Conservation (phyloP, 2,113 vertebrate species). For the Rhinolophus sinicus region DNA sequence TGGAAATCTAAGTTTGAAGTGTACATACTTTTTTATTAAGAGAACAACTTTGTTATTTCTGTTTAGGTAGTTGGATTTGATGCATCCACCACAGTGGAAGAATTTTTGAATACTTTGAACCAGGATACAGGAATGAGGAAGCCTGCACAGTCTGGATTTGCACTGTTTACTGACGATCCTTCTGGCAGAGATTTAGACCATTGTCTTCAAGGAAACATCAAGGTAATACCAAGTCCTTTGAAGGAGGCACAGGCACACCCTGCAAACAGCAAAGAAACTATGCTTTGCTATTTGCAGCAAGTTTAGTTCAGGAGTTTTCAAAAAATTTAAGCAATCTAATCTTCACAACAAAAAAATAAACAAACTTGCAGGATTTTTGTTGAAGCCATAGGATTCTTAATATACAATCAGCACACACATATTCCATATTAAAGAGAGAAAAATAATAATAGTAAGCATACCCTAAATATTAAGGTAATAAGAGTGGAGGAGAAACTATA, state of each 20-base stretch:
- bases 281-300: not conserved
- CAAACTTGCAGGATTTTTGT: not conserved
- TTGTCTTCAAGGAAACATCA: constrained; percentile 94
- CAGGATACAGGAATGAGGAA: constrained; percentile 96
- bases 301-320: not conserved
- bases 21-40: not conserved
- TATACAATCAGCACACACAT: not conserved
- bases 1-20: not conserved
- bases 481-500: not conserved
- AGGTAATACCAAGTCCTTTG: constrained; percentile 86
- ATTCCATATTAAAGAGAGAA: not conserved
- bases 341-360: not conserved
- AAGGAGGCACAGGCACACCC: not conserved
- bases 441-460: not conserved
- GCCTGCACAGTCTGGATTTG: constrained; percentile 93
- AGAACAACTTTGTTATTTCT: constrained; percentile 6
- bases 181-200: constrained; percentile 94
- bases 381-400: constrained; percentile 1
- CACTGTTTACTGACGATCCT: constrained; percentile 96
- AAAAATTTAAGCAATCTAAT: constrained; percentile 26
- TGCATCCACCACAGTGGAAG: constrained; percentile 97
- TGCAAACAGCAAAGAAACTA: not conserved
- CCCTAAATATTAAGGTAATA: not conserved
- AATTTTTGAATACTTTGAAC: constrained; percentile 96
- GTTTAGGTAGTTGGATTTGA: constrained; percentile 97